Evolutionary conservation across 2,888 invertebrate genomes (phyloP).

Genomic region (Elmis aenea): DNA sequence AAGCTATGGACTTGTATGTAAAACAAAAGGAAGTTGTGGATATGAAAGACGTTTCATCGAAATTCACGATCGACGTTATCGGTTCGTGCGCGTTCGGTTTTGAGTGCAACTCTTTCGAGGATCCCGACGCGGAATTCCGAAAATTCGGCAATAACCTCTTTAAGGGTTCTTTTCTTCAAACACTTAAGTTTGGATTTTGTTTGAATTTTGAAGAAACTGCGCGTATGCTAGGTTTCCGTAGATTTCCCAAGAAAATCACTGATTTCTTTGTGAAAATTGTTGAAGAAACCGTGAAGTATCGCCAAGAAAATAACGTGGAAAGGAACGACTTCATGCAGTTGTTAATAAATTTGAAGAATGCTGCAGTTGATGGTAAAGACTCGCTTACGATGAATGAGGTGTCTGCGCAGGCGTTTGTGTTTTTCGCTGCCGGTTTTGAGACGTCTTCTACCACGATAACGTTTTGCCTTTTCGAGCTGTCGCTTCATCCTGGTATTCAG

Average conservation of each 20-base stretch:
- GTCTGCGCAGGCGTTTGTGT: constrained; percentile 39
- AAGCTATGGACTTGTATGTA: constrained; percentile 21
- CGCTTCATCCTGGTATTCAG: constrained; percentile 41
- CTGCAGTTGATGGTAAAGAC: not conserved
- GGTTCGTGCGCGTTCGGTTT: constrained; percentile 42
- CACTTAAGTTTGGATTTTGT: constrained; percentile 14
- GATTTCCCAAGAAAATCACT: constrained; percentile 22
- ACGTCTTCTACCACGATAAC: constrained; percentile 43
- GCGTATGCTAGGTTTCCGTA: constrained; percentile 16
- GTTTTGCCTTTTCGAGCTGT: constrained; percentile 40
- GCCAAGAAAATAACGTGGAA: constrained; percentile 24
- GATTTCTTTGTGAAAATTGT: constrained; percentile 28
- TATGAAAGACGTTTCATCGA: constrained; percentile 27
- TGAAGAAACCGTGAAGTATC: constrained; percentile 25
- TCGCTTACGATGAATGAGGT: constrained; percentile 22
- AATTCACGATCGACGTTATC: constrained; percentile 42
- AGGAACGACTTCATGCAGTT: constrained; percentile 43
- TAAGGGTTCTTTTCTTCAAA: constrained; percentile 21
- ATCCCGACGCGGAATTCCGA: constrained; percentile 33
- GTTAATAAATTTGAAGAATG: constrained; percentile 32
- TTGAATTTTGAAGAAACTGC: constrained; percentile 14
- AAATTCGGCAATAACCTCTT: constrained; percentile 31
- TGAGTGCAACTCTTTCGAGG: constrained; percentile 33
- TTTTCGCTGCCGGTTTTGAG: constrained; percentile 47
- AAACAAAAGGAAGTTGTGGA: constrained; percentile 15